Evolutionary conservation across 2,797 vertebrate species (phyloP).

Genomic region (Dallia pectoralis): DNA sequence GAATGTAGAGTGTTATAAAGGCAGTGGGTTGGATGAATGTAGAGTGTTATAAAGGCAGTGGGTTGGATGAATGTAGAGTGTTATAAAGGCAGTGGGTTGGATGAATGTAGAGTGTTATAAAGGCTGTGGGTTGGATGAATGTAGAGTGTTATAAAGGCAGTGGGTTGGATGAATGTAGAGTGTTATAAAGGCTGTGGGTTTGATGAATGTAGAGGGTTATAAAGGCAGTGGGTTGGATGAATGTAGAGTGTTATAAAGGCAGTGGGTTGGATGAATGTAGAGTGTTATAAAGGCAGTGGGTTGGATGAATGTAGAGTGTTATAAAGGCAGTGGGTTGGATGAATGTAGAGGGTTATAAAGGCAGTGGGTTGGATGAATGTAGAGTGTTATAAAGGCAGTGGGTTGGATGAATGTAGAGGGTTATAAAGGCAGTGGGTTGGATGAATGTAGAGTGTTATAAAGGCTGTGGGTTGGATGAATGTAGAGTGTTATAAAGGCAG

Average conservation of each 20-base stretch:
- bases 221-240: neutral
- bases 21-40: neutral
- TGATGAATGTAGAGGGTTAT: neutral
- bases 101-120: neutral
- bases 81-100: neutral
- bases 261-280: neutral
- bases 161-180: neutral
- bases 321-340: neutral
- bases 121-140: neutral
- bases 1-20: neutral
- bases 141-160: too few species aligned
- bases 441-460: neutral
- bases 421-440: neutral
- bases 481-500: too few species aligned
- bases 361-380: neutral
- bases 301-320: neutral
- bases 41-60: too few species aligned
- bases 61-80: neutral
- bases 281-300: neutral
- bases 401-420: neutral
- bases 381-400: too few species aligned
- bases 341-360: neutral
- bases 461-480: neutral
- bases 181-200: neutral
- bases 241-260: too few species aligned